Conservation (phyloP, 2,888 invertebrate species). For the Calameuta filiformis region DNA sequence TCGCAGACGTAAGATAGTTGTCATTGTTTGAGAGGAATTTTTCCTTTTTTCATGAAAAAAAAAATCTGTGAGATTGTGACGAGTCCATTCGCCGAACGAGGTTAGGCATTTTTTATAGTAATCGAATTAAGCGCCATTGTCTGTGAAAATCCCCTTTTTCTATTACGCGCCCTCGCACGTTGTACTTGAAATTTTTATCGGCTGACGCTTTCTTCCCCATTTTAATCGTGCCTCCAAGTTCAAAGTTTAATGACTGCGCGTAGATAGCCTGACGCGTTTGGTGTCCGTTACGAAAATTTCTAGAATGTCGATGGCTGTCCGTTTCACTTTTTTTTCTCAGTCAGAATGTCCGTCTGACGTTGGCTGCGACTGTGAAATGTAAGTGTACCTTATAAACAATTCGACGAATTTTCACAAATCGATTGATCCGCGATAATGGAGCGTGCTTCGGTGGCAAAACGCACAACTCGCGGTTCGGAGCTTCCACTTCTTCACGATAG, state of each 20-base stretch:
- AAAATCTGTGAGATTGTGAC: background rate
- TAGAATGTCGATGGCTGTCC: background rate
- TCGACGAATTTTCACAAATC: background rate
- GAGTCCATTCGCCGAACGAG: conserved; percentile 15
- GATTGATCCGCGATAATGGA: background rate
- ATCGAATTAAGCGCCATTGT: conserved; percentile 26
- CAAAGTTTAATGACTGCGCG: background rate
- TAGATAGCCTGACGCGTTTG: background rate
- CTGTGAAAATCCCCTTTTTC: conserved; percentile 16
- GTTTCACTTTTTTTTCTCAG: background rate
- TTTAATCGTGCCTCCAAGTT: background rate
- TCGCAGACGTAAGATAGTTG: background rate
- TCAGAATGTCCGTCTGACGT: background rate
- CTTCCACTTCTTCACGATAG: background rate
- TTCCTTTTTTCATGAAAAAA: background rate
- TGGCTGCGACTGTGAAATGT: background rate
- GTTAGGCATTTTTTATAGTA: conserved; percentile 25
- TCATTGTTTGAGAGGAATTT: background rate
- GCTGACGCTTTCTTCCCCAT: background rate
- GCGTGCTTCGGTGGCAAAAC: background rate
- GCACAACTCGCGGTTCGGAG: background rate
- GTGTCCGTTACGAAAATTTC: background rate
- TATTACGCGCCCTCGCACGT: background rate
- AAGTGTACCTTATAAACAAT: background rate
- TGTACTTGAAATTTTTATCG: background rate